Percentiles rank a stretch among this genome's conserved stretches.
Evolutionary conservation across 2,797 vertebrate genomes (phyloP).

Genomic region (Ctenochaetus hawaiiensis): DNA sequence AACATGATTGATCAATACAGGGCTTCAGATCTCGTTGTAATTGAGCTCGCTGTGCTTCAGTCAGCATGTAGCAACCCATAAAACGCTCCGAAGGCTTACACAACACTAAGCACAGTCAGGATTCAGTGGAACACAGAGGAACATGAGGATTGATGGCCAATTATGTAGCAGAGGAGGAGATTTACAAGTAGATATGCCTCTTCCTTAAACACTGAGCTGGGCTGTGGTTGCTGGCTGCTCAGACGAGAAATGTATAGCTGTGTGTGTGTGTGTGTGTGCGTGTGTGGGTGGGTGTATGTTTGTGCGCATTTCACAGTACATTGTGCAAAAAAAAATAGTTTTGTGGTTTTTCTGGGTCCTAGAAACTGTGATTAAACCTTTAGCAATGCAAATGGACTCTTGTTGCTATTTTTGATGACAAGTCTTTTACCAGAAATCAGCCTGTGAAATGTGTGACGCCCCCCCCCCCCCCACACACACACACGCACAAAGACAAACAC

Average conservation of each 20-base stretch:
- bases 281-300: constrained; percentile 19
- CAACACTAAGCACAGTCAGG: constrained; percentile 57
- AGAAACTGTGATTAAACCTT: constrained; percentile 54
- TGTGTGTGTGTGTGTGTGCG: neutral
- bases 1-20: neutral
- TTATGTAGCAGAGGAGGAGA: constrained; percentile 56
- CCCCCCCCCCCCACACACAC: constrained; percentile 5
- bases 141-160: constrained; percentile 71
- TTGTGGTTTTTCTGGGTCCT: constrained; percentile 47
- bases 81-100: constrained; percentile 63
- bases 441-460: constrained; percentile 21
- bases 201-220: constrained; percentile 48
- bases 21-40: constrained; percentile 40
- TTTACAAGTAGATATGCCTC: constrained; percentile 48
- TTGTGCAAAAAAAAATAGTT: constrained; percentile 32
- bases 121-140: constrained; percentile 47
- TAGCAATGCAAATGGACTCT: constrained; percentile 31
- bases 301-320: constrained; percentile 31
- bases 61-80: constrained; percentile 74
- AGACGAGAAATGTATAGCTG: constrained; percentile 18
- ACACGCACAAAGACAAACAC: constrained; percentile 22
- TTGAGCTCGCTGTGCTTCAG: constrained; percentile 52
- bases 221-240: constrained; percentile 50
- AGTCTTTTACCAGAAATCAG: constrained; percentile 48
- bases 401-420: constrained; percentile 32